Evolutionary conservation across 2,888 invertebrate species (phyloP).

Genomic region (Andrena bicolor): DNA sequence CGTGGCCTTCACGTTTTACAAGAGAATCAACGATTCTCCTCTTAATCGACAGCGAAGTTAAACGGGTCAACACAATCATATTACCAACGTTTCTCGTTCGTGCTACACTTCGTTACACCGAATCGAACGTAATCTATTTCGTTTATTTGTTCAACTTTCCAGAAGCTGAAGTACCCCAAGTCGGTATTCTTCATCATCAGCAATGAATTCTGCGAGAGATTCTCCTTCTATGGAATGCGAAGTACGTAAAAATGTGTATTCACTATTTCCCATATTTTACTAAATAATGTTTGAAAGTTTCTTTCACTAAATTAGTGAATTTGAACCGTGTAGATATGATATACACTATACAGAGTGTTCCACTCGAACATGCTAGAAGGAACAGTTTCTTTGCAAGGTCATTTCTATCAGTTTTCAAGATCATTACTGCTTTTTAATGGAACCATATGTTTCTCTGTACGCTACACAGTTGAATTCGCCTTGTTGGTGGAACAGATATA

Average conservation of each 20-base stretch:
- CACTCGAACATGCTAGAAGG: no score
- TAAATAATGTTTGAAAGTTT: background rate
- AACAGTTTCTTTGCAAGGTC: no score
- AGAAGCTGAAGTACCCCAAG: conserved; percentile 93
- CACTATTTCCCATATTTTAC: background rate
- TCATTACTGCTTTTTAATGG: no score
- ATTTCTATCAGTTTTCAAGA: no score
- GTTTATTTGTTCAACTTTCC: conserved; percentile 71
- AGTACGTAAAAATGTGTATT: conserved; percentile 88
- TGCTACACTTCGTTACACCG: background rate
- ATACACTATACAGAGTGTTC: no score
- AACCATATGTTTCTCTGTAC: no score
- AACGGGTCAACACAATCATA: conserved; percentile 22
- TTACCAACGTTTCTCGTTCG: background rate
- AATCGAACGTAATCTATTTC: background rate
- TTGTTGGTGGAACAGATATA: no score
- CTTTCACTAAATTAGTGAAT: no score
- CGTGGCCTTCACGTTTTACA: conserved; percentile 49
- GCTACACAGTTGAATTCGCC: no score
- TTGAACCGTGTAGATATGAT: no score
- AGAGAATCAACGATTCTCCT: conserved; percentile 14
- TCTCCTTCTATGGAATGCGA: conserved; percentile 98
- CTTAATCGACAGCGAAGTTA: conserved; percentile 25
- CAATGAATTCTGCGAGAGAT: conserved; percentile 99
- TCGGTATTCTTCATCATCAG: conserved; percentile 96